Evolutionary conservation across 2,797 vertebrate species (phyloP).

Genomic region (Microhierax caerulescens): DNA sequence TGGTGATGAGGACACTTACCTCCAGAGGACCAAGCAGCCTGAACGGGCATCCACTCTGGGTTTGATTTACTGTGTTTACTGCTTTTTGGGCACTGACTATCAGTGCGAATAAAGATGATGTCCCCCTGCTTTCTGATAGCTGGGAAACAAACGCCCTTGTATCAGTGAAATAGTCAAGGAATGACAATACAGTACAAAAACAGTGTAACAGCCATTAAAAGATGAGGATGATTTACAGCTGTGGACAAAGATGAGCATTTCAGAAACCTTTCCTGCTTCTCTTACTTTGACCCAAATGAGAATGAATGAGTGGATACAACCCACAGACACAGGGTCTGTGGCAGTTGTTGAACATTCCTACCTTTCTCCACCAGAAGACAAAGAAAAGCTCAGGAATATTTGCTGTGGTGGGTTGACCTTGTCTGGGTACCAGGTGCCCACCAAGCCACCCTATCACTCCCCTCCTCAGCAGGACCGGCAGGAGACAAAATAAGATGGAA

Average conservation of each 20-base stretch:
- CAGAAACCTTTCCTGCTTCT: background rate
- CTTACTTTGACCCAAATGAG: background rate
- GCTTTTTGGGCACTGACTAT: background rate
- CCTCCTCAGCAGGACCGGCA: no score
- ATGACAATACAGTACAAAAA: background rate
- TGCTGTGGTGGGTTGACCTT: no score
- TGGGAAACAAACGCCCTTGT: background rate
- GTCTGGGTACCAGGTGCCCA: no score
- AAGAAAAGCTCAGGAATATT: background rate
- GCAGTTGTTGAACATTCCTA: background rate
- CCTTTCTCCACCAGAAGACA: background rate
- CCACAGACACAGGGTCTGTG: background rate
- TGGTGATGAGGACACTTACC: background rate
- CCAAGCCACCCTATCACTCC: no score
- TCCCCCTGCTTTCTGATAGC: background rate
- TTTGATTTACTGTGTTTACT: background rate
- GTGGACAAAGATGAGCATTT: background rate
- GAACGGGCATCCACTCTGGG: rapidly evolving
- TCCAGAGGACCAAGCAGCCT: background rate
- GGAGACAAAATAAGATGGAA: no score
- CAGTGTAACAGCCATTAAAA: background rate
- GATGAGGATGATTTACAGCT: background rate
- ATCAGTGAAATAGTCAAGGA: background rate
- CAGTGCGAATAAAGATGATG: background rate
- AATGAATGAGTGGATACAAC: background rate